These are phyloP conservation scores for Leptinotarsa rubiginosa DNA, from an alignment of 2,888 invertebrate genomes.

Conservation along the genomic window DNA sequence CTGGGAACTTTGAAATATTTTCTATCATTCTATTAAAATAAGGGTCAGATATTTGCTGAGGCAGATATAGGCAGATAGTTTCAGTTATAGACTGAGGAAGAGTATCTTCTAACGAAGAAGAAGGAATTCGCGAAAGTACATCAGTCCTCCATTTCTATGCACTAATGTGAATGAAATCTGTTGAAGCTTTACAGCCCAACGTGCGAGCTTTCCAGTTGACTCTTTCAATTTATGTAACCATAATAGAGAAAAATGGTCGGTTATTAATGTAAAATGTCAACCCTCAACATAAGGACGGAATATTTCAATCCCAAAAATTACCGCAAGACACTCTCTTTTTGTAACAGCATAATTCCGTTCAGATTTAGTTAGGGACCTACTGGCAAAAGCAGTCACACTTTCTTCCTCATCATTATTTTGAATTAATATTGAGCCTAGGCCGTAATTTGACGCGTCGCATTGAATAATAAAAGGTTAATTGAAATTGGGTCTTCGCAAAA, in stretches of 20 bases:
- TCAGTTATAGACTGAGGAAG: no score
- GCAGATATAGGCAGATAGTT: no score
- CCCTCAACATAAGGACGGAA: not conserved
- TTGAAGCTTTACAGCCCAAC: not conserved
- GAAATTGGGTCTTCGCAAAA: not conserved
- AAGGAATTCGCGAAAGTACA: no score
- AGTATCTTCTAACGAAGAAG: no score
- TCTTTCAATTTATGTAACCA: not conserved
- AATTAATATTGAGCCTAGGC: not conserved
- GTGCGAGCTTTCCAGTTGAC: not conserved
- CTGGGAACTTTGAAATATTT: conserved; percentile 3
- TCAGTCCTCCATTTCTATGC: not conserved
- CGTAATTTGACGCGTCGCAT: not conserved
- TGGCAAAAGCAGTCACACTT: not conserved
- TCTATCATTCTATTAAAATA: no score
- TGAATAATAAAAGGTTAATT: not conserved
- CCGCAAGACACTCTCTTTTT: no score
- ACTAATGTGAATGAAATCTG: not conserved
- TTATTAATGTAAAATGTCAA: not conserved
- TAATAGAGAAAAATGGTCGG: not conserved
- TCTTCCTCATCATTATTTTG: not conserved
- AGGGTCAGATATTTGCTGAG: no score
- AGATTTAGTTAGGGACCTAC: not conserved
- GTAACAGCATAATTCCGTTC: not conserved
- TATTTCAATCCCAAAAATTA: no score